phyloP scores from a whole-genome alignment of 2,113 vertebrate genomes.

The Labeo rohita region DNA sequence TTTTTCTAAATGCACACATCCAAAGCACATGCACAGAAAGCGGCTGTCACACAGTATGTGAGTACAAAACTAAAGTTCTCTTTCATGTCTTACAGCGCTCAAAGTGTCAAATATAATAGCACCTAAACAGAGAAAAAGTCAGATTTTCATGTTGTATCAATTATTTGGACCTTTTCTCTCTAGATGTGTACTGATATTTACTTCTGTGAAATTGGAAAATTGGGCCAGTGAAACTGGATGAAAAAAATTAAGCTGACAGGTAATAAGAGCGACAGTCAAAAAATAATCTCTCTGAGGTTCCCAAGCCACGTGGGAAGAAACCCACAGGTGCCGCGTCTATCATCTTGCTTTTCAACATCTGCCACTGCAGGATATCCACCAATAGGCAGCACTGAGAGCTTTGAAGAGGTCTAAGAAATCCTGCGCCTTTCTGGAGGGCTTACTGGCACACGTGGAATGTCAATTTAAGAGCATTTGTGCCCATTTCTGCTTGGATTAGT shows the following conservation, averaged over 20 bases:
- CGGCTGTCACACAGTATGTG: too few relatives aligned
- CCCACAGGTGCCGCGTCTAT: constrained; percentile 37
- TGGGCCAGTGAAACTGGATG: constrained; percentile 39
- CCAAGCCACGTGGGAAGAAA: constrained; percentile 11
- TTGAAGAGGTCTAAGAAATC: constrained; percentile 25
- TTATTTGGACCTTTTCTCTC: not conserved
- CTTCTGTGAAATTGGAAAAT: constrained; percentile 21
- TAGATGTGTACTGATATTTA: not conserved
- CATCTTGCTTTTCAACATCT: not conserved
- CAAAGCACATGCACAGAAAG: too few relatives aligned
- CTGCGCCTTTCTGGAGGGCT: constrained; percentile 33
- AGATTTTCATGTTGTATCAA: not conserved
- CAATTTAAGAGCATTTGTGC: constrained; percentile 39
- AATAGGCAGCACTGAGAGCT: constrained; percentile 31
- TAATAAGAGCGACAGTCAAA: constrained; percentile 34
- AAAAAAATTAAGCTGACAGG: constrained; percentile 21
- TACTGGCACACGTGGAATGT: constrained; percentile 34
- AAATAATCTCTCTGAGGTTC: constrained; percentile 9
- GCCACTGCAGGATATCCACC: constrained; percentile 22
- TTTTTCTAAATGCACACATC: too few relatives aligned
- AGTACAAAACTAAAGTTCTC: too few relatives aligned
- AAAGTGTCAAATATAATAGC: too few relatives aligned
- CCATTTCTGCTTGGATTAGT: constrained; percentile 27
- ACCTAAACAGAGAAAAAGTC: too few relatives aligned
- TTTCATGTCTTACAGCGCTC: too few relatives aligned